phyloP scores from a whole-genome alignment of 37 sponge, comb jelly and placozoan species.

The Dysidea cf. avara region DNA sequence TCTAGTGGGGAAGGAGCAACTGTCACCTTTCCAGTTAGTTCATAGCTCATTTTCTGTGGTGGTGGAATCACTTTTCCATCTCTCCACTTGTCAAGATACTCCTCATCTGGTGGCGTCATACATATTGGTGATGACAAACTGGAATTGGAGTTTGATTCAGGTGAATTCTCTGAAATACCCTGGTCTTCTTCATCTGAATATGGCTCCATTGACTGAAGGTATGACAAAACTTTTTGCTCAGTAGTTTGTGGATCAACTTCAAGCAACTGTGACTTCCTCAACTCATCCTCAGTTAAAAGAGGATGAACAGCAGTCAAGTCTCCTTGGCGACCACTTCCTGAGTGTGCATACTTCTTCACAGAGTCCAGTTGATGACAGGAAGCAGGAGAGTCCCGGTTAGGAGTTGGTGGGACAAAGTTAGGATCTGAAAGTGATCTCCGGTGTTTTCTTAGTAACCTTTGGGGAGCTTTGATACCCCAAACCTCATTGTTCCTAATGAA shows the following conservation, averaged over 20 bases:
- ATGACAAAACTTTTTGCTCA: background rate
- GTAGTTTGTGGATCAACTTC: background rate
- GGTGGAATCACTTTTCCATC: background rate
- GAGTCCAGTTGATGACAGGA: constrained; percentile 7
- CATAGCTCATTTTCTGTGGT: background rate
- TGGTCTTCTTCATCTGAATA: constrained; percentile 42
- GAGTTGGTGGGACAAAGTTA: constrained; percentile 24
- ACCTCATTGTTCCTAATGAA: constrained; percentile 53
- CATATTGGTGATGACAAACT: constrained; percentile 53
- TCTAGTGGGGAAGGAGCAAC: background rate
- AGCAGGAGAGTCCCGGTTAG: background rate
- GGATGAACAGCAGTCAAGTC: constrained; percentile 10
- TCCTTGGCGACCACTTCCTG: no score
- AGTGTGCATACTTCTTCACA: background rate
- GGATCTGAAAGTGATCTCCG: constrained; percentile 63
- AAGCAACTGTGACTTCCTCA: background rate
- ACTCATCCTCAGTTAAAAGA: background rate
- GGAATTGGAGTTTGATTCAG: constrained; percentile 45
- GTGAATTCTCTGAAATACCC: constrained; percentile 40
- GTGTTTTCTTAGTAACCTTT: constrained; percentile 7
- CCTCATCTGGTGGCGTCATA: constrained; percentile 69
- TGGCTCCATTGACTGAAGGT: background rate
- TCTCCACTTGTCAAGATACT: background rate
- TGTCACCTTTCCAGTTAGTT: background rate
- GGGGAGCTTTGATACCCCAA: constrained; percentile 65